Base-by-base conservation (phyloP, 2,113 vertebrate species). In the Hippopotamus amphibius region DNA sequence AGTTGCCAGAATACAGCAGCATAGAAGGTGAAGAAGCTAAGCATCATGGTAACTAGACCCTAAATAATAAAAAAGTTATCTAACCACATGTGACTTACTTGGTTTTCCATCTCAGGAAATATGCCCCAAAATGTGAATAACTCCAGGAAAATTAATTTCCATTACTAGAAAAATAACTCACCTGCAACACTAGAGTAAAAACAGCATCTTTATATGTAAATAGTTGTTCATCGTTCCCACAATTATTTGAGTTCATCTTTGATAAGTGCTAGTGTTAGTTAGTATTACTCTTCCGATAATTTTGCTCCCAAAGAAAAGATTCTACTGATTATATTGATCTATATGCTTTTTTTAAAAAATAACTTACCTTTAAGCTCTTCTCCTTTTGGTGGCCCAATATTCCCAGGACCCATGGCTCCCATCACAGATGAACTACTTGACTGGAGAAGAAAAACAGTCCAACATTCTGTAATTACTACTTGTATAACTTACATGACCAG, bases 321-420 rank as follows among this genome's bases (percentile, higher is more conserved):
- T 81, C 15, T 76, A 91, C 37, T 90, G 21, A 79, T 82, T 88
- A 48, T 86, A 91, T 65, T 95, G 83, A 59, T 86, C 37, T 83
- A 55, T 68, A 86, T 63, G 37, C 26, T 87, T 89, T 87, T n/a
- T n/a, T n/a, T n/a, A n/a, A n/a, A n/a, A n/a, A n/a, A n/a, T n/a
- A n/a, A n/a, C n/a, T n/a, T n/a, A n/a, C n/a, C n/a, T n/a, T n/a
- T n/a, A n/a, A n/a, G n/a, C n/a, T n/a, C n/a, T n/a, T n/a, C n/a
- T n/a, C n/a, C n/a, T n/a, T n/a, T n/a, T n/a, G n/a, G n/a, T n/a
- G n/a, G n/a, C n/a, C 97, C 97, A 97, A 98, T 97, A 96, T 97
- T 81, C 16, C 96, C 97, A 88, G 97, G 97, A 37, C 88, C 55
- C 96, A 98, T 96, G 71, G 96, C 71, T 93, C 95, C 96, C 63